Evolutionary conservation across 2,113 vertebrate genomes (phyloP).

Genomic region (Sphaerodactylus townsendi): DNA sequence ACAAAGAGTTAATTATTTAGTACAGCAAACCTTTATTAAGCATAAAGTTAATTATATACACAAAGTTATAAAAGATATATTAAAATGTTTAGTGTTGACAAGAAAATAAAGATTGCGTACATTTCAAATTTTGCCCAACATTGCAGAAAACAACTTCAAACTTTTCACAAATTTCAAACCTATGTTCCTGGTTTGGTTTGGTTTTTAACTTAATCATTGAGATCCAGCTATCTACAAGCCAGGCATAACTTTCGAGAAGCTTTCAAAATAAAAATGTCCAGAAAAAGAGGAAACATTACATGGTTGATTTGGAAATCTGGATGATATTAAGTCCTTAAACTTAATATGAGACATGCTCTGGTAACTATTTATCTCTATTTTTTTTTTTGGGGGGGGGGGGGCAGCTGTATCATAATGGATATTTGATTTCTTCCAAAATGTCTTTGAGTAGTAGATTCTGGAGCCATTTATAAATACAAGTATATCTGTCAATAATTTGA

Average conservation of each 20-base stretch:
- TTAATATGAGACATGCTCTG: neutral
- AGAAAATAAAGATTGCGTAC: too few species aligned
- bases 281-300: neutral
- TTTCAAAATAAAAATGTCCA: neutral
- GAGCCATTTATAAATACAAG: slow-evolving; percentile 1
- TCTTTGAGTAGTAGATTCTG: neutral
- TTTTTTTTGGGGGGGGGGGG: neutral
- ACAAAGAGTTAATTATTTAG: too few species aligned
- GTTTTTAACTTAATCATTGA: neutral
- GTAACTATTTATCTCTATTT: neutral
- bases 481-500: slow-evolving; percentile 1
- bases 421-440: neutral
- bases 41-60: too few species aligned
- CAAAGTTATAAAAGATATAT: too few species aligned
- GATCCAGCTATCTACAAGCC: neutral
- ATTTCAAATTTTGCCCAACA: too few species aligned
- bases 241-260: neutral
- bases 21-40: too few species aligned
- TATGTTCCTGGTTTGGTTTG: neutral
- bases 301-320: neutral
- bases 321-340: neutral
- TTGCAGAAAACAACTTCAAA: too few species aligned
- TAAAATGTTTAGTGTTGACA: too few species aligned
- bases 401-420: neutral
- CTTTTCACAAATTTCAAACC: too few species aligned